Evolutionary conservation across 2,113 vertebrate genomes (phyloP).

Genomic region (Paralichthys olivaceus): DNA sequence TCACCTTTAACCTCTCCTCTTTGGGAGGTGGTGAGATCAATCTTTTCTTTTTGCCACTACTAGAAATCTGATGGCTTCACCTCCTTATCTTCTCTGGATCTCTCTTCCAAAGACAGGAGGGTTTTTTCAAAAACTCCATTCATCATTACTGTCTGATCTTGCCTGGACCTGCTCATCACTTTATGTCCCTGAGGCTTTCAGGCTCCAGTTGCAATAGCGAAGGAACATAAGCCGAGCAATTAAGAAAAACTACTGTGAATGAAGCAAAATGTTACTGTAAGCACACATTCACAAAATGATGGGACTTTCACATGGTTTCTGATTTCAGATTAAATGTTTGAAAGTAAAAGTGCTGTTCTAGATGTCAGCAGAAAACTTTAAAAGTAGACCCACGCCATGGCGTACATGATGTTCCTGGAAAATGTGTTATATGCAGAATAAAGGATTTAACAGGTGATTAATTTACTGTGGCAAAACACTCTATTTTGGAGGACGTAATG

Average conservation of each 20-base stretch:
- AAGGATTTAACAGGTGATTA: background rate
- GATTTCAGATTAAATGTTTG: background rate
- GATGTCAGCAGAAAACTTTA: background rate
- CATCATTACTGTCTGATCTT: conserved; percentile 47
- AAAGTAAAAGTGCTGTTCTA: too few relatives aligned
- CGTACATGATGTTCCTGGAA: background rate
- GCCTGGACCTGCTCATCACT: conserved; percentile 49
- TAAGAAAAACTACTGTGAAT: background rate
- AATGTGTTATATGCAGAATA: background rate
- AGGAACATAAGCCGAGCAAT: conserved; percentile 1
- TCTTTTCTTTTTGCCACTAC: background rate
- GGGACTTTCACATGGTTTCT: background rate
- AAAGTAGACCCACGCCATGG: background rate
- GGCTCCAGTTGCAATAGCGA: conserved; percentile 7
- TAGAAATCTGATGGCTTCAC: background rate
- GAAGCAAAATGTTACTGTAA: background rate
- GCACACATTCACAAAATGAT: background rate
- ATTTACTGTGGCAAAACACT: background rate
- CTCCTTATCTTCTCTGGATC: background rate
- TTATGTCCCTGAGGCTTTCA: conserved; percentile 4
- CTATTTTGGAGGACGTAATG: background rate
- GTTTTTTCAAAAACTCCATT: conserved; percentile 6
- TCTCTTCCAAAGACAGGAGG: background rate
- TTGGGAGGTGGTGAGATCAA: conserved; percentile 10
- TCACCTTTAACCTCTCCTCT: conserved; percentile 17